Conservation (phyloP, 35 echinoderm and acorn worm species). For the Hemicentrotus pulcherrimus region DNA sequence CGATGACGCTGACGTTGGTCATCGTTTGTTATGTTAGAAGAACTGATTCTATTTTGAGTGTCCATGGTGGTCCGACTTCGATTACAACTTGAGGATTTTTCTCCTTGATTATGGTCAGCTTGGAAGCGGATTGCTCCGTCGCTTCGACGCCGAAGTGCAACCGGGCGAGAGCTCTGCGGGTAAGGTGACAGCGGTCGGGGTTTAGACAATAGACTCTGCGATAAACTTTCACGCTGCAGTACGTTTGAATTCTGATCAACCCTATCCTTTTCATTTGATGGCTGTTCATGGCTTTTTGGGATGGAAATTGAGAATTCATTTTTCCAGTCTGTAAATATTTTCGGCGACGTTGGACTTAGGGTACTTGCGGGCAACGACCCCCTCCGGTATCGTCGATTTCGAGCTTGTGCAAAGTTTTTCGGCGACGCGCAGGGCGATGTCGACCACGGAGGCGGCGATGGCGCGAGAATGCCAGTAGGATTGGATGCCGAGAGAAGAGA, state of each 20-base stretch:
- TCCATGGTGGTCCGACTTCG: background rate
- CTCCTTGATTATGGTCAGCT: background rate
- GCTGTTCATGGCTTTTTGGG: background rate
- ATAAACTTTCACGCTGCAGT: background rate
- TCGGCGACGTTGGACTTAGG: background rate
- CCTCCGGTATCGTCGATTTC: background rate
- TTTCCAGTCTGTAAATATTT: background rate
- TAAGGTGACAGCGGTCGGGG: background rate
- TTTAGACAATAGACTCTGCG: background rate
- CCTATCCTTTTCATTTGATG: background rate
- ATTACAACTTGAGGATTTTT: background rate
- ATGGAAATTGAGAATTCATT: background rate
- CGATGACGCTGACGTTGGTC: background rate
- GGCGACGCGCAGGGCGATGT: background rate
- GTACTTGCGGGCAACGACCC: slow-evolving; percentile 25
- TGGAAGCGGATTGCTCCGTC: background rate
- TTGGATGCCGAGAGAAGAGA: background rate
- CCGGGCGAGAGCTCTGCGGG: background rate
- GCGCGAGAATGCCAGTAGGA: background rate
- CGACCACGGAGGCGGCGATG: background rate
- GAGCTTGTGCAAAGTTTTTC: background rate
- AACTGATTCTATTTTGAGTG: background rate
- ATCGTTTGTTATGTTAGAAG: background rate
- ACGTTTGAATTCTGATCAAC: background rate
- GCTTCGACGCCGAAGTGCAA: background rate